Percentiles rank a stretch among this genome's conserved stretches.
phyloP scores from a whole-genome alignment of 2,797 vertebrate species.

The Hapalemur alaotrensis region DNA sequence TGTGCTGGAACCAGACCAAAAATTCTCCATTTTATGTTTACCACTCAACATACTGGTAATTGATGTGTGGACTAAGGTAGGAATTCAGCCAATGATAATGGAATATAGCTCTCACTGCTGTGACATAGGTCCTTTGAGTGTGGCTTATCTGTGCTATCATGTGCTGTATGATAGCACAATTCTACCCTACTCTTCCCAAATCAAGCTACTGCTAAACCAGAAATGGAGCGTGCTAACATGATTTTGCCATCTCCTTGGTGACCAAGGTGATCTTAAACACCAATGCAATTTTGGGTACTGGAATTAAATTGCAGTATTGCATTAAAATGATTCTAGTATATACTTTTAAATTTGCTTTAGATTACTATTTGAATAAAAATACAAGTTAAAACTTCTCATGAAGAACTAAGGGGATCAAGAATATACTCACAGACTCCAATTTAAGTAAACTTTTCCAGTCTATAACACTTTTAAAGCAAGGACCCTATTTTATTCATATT shows the following conservation, averaged over 20 bases:
- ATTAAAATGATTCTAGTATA: background rate
- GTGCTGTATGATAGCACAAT: background rate
- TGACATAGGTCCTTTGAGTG: background rate
- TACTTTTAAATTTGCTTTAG: background rate
- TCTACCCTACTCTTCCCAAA: background rate
- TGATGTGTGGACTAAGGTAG: background rate
- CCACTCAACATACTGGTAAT: background rate
- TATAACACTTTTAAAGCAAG: background rate
- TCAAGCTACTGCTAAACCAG: background rate
- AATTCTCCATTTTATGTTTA: background rate
- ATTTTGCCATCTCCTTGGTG: background rate
- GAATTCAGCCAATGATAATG: background rate
- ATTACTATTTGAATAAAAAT: background rate
- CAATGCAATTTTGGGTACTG: background rate
- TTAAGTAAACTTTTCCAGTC: background rate
- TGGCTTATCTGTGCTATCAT: background rate
- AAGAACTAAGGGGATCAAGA: constrained; percentile 2
- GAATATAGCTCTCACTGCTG: background rate
- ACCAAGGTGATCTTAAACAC: background rate
- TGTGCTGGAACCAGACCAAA: background rate
- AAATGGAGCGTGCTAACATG: background rate
- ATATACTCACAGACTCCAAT: background rate
- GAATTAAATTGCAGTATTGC: background rate
- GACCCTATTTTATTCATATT: background rate
- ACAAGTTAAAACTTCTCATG: background rate